Evolutionary conservation across 2,113 vertebrate genomes (phyloP), one percentile per base, ranked within the genome.

Genomic region (Vulpes lagopus): DNA sequence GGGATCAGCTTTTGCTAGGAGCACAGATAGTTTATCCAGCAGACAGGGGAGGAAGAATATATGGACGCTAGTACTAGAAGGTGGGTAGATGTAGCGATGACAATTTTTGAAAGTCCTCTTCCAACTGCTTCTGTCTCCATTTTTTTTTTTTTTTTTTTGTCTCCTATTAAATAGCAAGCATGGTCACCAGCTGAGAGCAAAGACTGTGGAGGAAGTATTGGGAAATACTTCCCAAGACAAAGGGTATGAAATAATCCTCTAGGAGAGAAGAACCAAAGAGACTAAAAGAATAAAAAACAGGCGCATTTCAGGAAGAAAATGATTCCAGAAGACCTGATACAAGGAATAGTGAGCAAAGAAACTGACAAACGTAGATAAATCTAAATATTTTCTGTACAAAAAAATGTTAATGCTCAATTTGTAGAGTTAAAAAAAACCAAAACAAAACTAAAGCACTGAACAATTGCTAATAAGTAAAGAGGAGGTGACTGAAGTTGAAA

Each of bases 261-360:
- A 60, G 5, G n/a, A 71, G n/a, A 74, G 27, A 83, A 57, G 53
- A 89, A 84, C 9, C 60, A 95, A 27, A 96, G 49, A 91, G 95
- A 79, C 19, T 84, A 79, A 60, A 55, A 43, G 65, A n/a, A 71
- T 32, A 76, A 55, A 35, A 80, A 74, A 93, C 78, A 32, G 65
- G 32, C 60, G 83, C 8, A 35, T 94, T 94, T 95, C 51, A 94
- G 35, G 43, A 81, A 94, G 76, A n/a, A 76, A 94, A 78, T 74
- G 49, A 64, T 83, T n/a, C 87, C 60, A 64, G 62, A 91, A 91
- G 35, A 55, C 11, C 38, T 92, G 49, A 71, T 17, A 89, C 11
- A 88, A 94, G 65, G 17, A 82, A 91, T 6, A 91, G 67, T 83
- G 60, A 83, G 30, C 32, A 94, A 94, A 76, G 67, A 76, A 67